phyloP scores from a whole-genome alignment of 2,888 invertebrate genomes.

The Lasioglossum pauxillum region DNA sequence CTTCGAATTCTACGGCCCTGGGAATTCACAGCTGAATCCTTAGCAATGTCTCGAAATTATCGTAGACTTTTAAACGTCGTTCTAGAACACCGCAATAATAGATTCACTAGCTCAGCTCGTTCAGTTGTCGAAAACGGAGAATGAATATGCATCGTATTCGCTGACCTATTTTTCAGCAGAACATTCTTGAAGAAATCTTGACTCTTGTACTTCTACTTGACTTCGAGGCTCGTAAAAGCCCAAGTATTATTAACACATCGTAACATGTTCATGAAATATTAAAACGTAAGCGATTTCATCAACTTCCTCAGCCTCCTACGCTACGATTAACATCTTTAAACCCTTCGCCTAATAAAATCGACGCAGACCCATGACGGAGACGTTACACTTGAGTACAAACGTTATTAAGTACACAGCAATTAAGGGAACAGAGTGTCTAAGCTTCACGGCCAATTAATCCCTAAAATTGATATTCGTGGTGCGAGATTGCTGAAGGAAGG shows the following conservation, averaged over 20 bases:
- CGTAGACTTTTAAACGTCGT: not conserved
- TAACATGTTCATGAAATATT: not conserved
- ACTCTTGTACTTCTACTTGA: not conserved
- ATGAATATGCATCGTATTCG: not conserved
- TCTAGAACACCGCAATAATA: not conserved
- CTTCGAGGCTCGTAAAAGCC: not conserved
- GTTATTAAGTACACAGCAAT: not conserved
- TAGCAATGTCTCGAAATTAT: constrained; percentile 11
- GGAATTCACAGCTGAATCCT: constrained; percentile 25
- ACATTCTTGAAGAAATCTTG: not conserved
- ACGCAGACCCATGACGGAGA: not conserved
- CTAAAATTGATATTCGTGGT: not conserved
- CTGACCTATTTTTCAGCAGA: not conserved
- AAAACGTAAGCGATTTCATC: not conserved
- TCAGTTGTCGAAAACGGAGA: not conserved
- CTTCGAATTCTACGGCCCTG: constrained; percentile 5
- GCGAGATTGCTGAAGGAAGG: not conserved
- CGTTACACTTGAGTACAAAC: not conserved
- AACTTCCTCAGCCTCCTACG: not conserved
- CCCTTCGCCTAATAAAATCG: not conserved
- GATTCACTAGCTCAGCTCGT: not conserved
- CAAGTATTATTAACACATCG: not conserved
- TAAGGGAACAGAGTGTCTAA: not conserved
- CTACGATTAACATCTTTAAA: not conserved
- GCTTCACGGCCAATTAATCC: not conserved